These are phyloP conservation scores for Anas platyrhynchos DNA, from an alignment of 2,113 vertebrate species.

Conservation along the genomic window DNA sequence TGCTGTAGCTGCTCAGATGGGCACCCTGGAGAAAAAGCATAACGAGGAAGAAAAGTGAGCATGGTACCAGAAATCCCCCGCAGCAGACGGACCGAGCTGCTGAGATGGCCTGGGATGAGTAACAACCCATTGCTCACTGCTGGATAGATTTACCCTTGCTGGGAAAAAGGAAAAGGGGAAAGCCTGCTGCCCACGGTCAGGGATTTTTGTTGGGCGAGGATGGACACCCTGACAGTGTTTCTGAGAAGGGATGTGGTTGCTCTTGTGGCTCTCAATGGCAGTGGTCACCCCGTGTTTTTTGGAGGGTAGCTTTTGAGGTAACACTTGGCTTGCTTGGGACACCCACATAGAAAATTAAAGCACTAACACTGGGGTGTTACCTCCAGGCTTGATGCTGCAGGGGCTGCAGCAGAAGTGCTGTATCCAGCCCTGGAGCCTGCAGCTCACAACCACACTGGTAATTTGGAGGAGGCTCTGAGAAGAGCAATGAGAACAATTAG, in stretches of 20 bases:
- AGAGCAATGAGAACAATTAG: background rate
- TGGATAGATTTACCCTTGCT: background rate
- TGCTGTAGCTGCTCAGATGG: background rate
- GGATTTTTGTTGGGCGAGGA: background rate
- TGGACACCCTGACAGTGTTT: background rate
- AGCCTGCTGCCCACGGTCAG: background rate
- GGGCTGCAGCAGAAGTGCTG: background rate
- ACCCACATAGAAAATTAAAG: background rate
- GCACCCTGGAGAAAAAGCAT: background rate
- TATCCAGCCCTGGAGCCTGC: background rate
- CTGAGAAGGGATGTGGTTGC: background rate
- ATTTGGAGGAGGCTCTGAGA: background rate
- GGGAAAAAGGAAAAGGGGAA: background rate
- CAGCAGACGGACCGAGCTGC: background rate
- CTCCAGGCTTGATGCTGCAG: background rate
- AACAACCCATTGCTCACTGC: background rate
- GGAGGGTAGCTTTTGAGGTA: background rate
- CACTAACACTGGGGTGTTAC: rapidly evolving
- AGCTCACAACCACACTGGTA: background rate
- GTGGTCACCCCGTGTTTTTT: background rate
- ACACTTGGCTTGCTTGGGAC: background rate
- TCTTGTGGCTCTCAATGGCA: background rate
- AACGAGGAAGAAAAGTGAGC: background rate
- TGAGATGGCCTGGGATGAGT: background rate
- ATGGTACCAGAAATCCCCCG: background rate